Percentiles rank a stretch among this genome's conserved stretches.
These are phyloP conservation scores for Dendrocincla tyrannina DNA, from an alignment of 2,797 vertebrate genomes.

Conservation along the genomic window DNA sequence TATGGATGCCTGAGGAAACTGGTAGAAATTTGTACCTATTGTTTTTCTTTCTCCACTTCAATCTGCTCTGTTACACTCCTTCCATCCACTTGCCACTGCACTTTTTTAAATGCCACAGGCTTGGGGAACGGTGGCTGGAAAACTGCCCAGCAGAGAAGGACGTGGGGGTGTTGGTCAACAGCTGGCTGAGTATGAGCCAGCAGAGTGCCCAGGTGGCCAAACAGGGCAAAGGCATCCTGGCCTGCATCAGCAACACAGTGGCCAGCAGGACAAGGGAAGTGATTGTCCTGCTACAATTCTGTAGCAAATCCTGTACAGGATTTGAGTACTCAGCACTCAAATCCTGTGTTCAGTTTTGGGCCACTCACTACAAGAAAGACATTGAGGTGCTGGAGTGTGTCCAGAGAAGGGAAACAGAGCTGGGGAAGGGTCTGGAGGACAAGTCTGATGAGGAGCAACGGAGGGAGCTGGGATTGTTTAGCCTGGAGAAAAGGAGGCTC, in stretches of 20 bases:
- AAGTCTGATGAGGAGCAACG: background rate
- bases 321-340: fast-evolving
- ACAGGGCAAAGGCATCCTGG: background rate
- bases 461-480: background rate
- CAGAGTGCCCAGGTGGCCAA: background rate
- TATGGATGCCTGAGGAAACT: constrained; percentile 83
- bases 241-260: fast-evolving
- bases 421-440: background rate
- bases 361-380: background rate
- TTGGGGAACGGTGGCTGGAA: background rate
- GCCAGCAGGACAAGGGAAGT: background rate
- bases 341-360: background rate
- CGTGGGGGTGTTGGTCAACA: fast-evolving
- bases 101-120: constrained; percentile 6
- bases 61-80: constrained; percentile 50
- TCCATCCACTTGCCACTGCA: constrained; percentile 28
- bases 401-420: background rate
- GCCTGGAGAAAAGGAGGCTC: background rate
- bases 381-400: fast-evolving
- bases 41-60: constrained; percentile 76
- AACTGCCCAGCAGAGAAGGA: background rate
- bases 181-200: background rate
- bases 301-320: no score
- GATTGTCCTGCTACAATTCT: no score
- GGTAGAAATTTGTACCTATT: constrained; percentile 83